Evolutionary conservation across 2,113 vertebrate species (phyloP).

Genomic region (Clarias batrachus): DNA sequence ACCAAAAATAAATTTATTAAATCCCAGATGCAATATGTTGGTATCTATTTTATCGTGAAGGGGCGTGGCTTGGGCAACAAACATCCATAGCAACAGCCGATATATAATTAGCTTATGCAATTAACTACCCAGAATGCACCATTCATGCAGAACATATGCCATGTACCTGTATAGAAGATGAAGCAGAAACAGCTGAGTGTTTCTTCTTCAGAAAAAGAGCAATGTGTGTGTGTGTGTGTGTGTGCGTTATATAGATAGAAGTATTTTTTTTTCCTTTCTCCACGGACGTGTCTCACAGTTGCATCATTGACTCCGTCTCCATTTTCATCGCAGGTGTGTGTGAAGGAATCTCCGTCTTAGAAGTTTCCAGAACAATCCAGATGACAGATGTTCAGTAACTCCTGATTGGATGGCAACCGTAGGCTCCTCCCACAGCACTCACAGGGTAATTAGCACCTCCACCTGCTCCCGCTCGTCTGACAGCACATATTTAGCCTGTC

Average conservation of each 20-base stretch:
- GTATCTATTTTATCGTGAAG: neutral
- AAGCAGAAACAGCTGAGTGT: neutral
- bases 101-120: neutral
- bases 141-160: neutral
- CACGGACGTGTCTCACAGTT: neutral
- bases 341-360: neutral
- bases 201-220: neutral
- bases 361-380: constrained; percentile 11
- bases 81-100: neutral
- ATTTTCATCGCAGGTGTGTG: neutral
- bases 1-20: neutral
- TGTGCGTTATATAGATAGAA: neutral
- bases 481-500: constrained; percentile 14
- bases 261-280: too few species aligned
- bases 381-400: neutral
- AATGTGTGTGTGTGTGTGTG: neutral
- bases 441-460: neutral
- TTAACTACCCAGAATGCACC: neutral
- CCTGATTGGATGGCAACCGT: neutral
- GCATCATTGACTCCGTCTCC: neutral
- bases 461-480: neutral
- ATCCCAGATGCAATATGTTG: neutral
- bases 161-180: neutral
- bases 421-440: neutral
- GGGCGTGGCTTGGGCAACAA: neutral